Base-by-base conservation (phyloP, 2,888 invertebrate species). In the Orthosia gothica region DNA sequence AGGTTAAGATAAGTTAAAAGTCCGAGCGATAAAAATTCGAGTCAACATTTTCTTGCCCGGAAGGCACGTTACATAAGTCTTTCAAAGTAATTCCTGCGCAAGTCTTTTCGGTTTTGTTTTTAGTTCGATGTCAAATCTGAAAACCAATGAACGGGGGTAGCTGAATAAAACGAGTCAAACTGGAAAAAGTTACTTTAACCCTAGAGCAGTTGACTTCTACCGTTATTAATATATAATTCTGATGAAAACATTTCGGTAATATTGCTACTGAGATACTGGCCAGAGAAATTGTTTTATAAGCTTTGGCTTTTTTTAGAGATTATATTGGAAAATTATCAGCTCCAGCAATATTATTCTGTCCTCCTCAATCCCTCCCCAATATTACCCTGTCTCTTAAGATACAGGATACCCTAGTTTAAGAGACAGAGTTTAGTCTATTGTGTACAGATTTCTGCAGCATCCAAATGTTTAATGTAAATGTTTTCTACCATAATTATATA, bases 1-100 rank as follows among this genome's bases (percentile, higher is more conserved):
- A 61, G 69, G 83, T 83, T 80, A 78, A 80, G 77, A 82, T 77
- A 82, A 81, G 61, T 83, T 78, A 83, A 79, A 83, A 81, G 68
- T 66, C 47, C 45, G n/a, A 66, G 54, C 62, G 62, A 81, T 83
- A 79, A 79, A 78, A 79, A 79, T 59, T 79, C 55, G 11, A 67
- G 79, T 74, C 79, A 74, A 74, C 84, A 67, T 74, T 81, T 79
- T 67, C 70, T 70, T 57, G 66, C 64, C 71, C 61, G 57, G 70
- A 70, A 74, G 70, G 65, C 75, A 62, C 54, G 61, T 79, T 83
- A 80, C 75, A 66, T 68, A 83, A 83, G 70, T 82, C 70, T 62
- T 79, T 26, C 23, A 18, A 52, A 83, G 69, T 69, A 68, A 75
- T 80, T 80, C 80, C 74, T 67, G 64, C 68, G 79, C 50, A 69